These are phyloP conservation scores for Germaria angustata DNA, from an alignment of 2,888 invertebrate species.

Conservation along the genomic window DNA sequence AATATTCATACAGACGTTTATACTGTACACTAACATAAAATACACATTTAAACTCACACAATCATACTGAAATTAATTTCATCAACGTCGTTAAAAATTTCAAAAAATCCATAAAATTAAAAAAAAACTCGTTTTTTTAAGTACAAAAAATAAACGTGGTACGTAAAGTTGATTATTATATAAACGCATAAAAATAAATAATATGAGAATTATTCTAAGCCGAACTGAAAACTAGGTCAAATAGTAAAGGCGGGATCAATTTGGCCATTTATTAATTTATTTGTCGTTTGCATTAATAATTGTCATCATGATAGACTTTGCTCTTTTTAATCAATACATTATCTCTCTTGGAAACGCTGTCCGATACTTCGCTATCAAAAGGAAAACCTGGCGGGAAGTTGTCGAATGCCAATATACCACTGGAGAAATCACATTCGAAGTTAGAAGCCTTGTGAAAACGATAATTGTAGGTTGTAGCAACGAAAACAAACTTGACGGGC, in stretches of 20 bases:
- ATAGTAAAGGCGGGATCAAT: background rate
- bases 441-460: slow-evolving; percentile 66
- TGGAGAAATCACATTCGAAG: slow-evolving; percentile 68
- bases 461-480: slow-evolving; percentile 81
- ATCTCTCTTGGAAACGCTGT: slow-evolving; percentile 77
- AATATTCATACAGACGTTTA: slow-evolving; percentile 62
- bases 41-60: slow-evolving; percentile 15
- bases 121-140: slow-evolving; percentile 64
- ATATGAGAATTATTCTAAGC: background rate
- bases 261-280: too few relatives aligned
- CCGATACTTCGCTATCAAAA: slow-evolving; percentile 84
- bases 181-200: background rate
- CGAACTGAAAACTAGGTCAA: background rate
- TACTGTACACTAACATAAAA: slow-evolving; percentile 13
- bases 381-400: slow-evolving; percentile 85
- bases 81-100: too few relatives aligned
- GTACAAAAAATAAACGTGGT: too few relatives aligned
- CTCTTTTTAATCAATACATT: slow-evolving; percentile 64
- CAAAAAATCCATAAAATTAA: slow-evolving; percentile 30
- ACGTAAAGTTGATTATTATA: too few relatives aligned
- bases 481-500: slow-evolving; percentile 82
- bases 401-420: slow-evolving; percentile 78
- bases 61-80: slow-evolving; percentile 51
- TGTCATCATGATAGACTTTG: slow-evolving; percentile 65
- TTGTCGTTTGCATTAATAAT: background rate